A percentile compares a stretch with the other conserved stretches of the same genome.
Conservation (phyloP, 92 coral and sea anemone genomes). For the Siderastrea siderea region DNA sequence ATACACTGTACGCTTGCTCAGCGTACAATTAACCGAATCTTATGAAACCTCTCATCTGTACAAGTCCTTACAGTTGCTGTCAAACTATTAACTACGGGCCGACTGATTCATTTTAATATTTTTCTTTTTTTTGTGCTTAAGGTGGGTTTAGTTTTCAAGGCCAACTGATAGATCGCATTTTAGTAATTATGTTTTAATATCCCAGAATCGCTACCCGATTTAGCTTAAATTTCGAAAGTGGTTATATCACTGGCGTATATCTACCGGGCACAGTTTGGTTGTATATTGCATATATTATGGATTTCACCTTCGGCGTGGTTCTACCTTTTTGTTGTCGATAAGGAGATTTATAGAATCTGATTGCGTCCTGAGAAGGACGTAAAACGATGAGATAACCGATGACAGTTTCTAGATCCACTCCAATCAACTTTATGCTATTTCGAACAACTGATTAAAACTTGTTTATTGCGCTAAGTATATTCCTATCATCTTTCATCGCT, state of each 20-base stretch:
- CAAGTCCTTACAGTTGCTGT: not conserved
- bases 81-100: not conserved
- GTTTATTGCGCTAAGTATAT: constrained; percentile 19
- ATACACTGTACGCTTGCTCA: not conserved
- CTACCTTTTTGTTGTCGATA: not conserved
- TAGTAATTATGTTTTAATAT: constrained; percentile 18
- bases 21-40: not conserved
- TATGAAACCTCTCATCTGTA: not conserved
- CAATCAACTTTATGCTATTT: not conserved
- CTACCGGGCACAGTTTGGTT: not conserved
- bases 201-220: not conserved
- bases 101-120: not conserved
- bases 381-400: not conserved
- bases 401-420: not conserved
- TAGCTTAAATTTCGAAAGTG: constrained; percentile 18
- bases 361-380: not conserved
- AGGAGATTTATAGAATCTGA: not conserved
- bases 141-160: constrained; percentile 8
- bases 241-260: not conserved
- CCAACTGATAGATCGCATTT: constrained; percentile 1
- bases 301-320: not conserved
- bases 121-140: not conserved
- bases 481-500: constrained; percentile 8
- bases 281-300: too few species aligned
- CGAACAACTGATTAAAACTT: constrained; percentile 4